Evolutionary conservation across 2,888 invertebrate species (phyloP).

Genomic region (Sesia apiformis): DNA sequence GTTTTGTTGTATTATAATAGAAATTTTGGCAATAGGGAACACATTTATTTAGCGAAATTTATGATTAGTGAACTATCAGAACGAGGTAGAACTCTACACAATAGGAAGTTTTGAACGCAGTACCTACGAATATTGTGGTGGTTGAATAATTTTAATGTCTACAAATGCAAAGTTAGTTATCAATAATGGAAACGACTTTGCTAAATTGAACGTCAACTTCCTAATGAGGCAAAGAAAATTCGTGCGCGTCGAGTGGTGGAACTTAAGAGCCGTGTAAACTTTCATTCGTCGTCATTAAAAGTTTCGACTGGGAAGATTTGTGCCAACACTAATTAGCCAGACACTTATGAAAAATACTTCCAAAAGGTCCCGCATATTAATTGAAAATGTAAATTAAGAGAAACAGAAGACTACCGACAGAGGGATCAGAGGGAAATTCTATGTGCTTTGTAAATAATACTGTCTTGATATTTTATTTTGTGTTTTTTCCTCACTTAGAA

Average conservation of each 20-base stretch:
- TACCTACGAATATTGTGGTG: too few species aligned
- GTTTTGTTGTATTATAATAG: too few species aligned
- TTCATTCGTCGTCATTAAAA: constrained; percentile 70
- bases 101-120: too few species aligned
- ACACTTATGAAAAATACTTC: constrained; percentile 40
- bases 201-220: constrained; percentile 53
- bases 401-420: neutral
- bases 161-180: constrained; percentile 24
- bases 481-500: neutral
- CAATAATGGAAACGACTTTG: constrained; percentile 52
- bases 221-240: constrained; percentile 68
- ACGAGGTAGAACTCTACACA: too few species aligned
- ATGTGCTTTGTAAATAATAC: neutral
- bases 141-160: too few species aligned
- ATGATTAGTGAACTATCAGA: too few species aligned
- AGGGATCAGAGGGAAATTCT: neutral
- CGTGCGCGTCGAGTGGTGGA: constrained; percentile 44
- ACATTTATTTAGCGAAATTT: too few species aligned
- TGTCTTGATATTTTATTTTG: neutral
- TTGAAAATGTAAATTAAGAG: neutral
- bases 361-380: neutral
- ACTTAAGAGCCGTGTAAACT: constrained; percentile 66
- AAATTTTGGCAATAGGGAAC: too few species aligned
- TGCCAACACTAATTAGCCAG: constrained; percentile 67
- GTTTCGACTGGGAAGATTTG: constrained; percentile 63